Evolutionary conservation across 1,140 invertebrate genomes (phyloP), one percentile per base, ranked within the genome.

Genomic region (Heliconius hermathena): DNA sequence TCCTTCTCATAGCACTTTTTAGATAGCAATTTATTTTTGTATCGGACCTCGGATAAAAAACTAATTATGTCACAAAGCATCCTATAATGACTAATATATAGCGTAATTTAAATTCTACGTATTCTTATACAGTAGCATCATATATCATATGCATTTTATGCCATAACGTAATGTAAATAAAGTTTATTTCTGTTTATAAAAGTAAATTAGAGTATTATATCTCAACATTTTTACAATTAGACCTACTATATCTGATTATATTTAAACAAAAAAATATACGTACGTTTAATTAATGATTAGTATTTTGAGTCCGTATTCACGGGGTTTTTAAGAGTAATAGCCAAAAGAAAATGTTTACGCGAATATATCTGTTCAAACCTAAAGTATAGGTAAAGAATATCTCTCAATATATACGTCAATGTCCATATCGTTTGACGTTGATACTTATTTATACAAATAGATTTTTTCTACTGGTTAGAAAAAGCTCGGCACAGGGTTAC

Each of bases 31-130:
- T 80, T 80, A 80, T 71, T 71, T 52, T 77, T 77, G 41, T 36
- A 57, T 38, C 41, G 33, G 75, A 74, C 79, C 82, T 81, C 79
- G 76, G 77, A 81, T 82, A 82, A 83, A 85, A 89, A 89, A 82
- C 85, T 84, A 87, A 89, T 89, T 86, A 89, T 83, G 80, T 75
- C 70, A 82, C 81, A 87, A 89, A 88, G 85, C 82, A 78, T 79
- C 71, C 71, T 54, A 78, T 88, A 86, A 89, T 88, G 80, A 85
- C 54, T 78, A 79, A 71, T 41, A 70, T 77, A 33, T 77, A 60
- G 20, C n/a, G 66, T 52, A 20, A 77, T 71, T 77, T 77, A 71
- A 70, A 77, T 71, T 46, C 16, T 72, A 72, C 8, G 5, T 72
- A 72, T 72, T 72, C 22, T 41, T 72, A 20, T 18, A 29, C 16